Base-by-base conservation (phyloP, 2,888 invertebrate species). In the Lasioglossum oenotherae region DNA sequence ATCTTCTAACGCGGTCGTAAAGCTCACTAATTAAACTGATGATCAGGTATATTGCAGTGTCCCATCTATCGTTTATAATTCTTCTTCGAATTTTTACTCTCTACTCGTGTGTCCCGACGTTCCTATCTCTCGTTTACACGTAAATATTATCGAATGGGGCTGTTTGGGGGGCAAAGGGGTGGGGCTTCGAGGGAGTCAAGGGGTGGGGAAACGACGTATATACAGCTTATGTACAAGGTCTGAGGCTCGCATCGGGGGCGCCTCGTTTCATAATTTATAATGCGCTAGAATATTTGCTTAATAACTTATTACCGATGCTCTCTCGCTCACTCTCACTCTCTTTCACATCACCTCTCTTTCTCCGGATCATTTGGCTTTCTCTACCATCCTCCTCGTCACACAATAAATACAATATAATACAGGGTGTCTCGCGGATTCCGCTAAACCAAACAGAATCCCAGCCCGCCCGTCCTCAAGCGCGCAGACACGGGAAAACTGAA, bases 351-450 rank as follows among this genome's bases (percentile, higher is more conserved):
- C 72, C 81, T 69, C 38, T 41, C 72, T 69, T 78, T 69, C 78
- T 69, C 84, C 41, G 71, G 69, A 78, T 85, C 82, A 78, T 87
- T 87, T 87, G 82, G 82, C 76, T 87, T 82, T 38, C 27, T 80
- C 74, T 67, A 78, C 79, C 73, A 38, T 67, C 44, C 38, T 19
- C 41, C 44, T 44, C 49, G 38, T 53, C 87, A 82, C 78, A 78
- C 85, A 94, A 94, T 94, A 95, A 94, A 95, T 95, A 95, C 95
- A 94, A 90, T 94, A 95, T 94, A 88, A 93, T 95, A 95, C 95
- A 94, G 78, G 69, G 31, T 85, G 74, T 71, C 69, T 78, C 74
- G 49, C 60, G 69, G 72, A 78, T 69, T 80, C 73, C 67, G 64
- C 38, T 76, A 57, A 69, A 69, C 67, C 57, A 78, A 64, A 38